Evolutionary conservation across 2,888 invertebrate species (phyloP).

Genomic region (Diachrysia chrysitis): DNA sequence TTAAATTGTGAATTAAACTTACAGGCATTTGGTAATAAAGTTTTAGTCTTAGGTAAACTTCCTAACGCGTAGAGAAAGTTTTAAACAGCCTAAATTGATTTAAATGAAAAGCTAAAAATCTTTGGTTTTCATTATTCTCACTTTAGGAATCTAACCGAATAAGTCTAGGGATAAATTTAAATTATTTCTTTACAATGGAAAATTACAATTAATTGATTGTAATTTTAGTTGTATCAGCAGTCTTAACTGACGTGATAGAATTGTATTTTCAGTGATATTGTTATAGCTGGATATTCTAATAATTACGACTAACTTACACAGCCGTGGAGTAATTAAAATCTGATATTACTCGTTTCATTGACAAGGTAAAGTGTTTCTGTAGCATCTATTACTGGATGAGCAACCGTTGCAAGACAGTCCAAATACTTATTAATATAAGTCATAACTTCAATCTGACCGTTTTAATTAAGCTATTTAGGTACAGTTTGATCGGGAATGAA

Average conservation of each 20-base stretch:
- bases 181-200: not conserved
- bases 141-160: not conserved
- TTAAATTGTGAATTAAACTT: not conserved
- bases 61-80: not conserved
- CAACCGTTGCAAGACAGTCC: not conserved
- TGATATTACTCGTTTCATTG: not conserved
- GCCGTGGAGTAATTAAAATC: no score
- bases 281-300: no score
- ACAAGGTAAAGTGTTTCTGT: not conserved
- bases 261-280: not conserved
- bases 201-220: not conserved
- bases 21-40: not conserved
- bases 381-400: not conserved
- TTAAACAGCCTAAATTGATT: not conserved
- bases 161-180: not conserved
- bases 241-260: no score
- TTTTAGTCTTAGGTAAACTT: not conserved
- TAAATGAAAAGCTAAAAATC: not conserved
- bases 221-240: not conserved
- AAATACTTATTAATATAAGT: not conserved
- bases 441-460: not conserved
- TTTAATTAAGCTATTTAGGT: not conserved
- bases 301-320: no score
- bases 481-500: not conserved
- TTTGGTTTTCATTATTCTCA: not conserved